Evolutionary conservation across 2,797 vertebrate genomes (phyloP).

Genomic region (Darevskia nairensis): DNA sequence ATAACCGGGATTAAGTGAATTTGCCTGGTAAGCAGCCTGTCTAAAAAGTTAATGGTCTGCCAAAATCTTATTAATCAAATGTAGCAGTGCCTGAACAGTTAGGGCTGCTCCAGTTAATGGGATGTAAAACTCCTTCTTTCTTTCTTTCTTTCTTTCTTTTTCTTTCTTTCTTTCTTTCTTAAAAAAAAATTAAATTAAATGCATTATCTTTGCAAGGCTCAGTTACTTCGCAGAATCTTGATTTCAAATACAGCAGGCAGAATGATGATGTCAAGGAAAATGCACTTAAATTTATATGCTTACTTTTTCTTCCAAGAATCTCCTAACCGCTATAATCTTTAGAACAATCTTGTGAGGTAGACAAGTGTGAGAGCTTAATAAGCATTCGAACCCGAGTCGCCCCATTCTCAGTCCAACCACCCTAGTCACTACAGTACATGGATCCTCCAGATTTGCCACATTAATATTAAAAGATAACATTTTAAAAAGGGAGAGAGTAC

Average conservation of each 20-base stretch:
- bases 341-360: neutral
- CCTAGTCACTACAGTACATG: neutral
- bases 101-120: neutral
- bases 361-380: neutral
- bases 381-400: neutral
- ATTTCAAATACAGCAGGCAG: neutral
- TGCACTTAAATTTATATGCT: neutral
- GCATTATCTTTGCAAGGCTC: neutral
- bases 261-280: neutral
- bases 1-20: neutral
- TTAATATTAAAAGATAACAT: neutral
- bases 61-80: neutral
- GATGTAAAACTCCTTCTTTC: neutral
- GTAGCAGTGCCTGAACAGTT: neutral
- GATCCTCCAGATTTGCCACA: neutral
- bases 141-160: neutral
- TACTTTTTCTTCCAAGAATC: neutral
- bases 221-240: neutral
- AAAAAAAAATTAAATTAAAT: neutral
- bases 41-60: conserved; percentile 8
- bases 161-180: too few relatives aligned
- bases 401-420: neutral
- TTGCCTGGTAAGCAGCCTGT: neutral
- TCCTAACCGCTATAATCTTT: neutral
- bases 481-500: neutral